phyloP scores from a whole-genome alignment of 2,888 invertebrate genomes.

The Sphaerophoria rueppellii region DNA sequence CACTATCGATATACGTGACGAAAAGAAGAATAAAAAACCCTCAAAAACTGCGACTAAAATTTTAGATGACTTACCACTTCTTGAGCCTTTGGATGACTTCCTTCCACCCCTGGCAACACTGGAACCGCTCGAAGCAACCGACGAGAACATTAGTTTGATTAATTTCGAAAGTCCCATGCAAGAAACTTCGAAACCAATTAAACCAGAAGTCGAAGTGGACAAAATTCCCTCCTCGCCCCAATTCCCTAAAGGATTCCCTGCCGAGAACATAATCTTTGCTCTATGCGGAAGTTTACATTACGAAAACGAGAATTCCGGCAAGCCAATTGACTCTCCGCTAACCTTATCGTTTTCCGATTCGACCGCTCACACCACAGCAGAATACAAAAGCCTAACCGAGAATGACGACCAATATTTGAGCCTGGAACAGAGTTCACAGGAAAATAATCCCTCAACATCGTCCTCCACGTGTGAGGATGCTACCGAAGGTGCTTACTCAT shows the following conservation, averaged over 20 bases:
- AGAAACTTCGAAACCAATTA: slow-evolving; percentile 75
- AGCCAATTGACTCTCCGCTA: slow-evolving; percentile 62
- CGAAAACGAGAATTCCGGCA: slow-evolving; percentile 77
- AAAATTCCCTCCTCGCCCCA: slow-evolving; percentile 39
- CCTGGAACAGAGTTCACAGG: slow-evolving; percentile 76
- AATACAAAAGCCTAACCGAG: slow-evolving; percentile 75
- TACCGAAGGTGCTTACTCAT: slow-evolving; percentile 76
- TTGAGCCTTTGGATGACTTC: slow-evolving; percentile 75
- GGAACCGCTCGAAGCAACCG: slow-evolving; percentile 76
- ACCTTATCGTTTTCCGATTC: slow-evolving; percentile 67
- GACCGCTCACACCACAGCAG: slow-evolving; percentile 69
- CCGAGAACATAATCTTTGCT: slow-evolving; percentile 80
- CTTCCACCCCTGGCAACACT: slow-evolving; percentile 77
- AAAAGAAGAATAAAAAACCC: slow-evolving; percentile 33
- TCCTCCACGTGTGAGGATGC: slow-evolving; percentile 75
- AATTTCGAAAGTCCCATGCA: slow-evolving; percentile 81
- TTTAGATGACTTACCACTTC: slow-evolving; percentile 76
- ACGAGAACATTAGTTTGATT: slow-evolving; percentile 78
- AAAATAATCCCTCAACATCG: slow-evolving; percentile 74
- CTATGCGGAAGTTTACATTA: slow-evolving; percentile 81
- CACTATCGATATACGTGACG: slow-evolving; percentile 38
- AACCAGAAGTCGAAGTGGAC: slow-evolving; percentile 22
- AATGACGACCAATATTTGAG: slow-evolving; percentile 76
- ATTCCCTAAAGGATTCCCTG: slow-evolving; percentile 76
- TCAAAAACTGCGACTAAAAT: slow-evolving; percentile 21